These are phyloP conservation scores for Dasypus novemcinctus DNA, from an alignment of 2,113 vertebrate genomes.

Conservation along the genomic window DNA sequence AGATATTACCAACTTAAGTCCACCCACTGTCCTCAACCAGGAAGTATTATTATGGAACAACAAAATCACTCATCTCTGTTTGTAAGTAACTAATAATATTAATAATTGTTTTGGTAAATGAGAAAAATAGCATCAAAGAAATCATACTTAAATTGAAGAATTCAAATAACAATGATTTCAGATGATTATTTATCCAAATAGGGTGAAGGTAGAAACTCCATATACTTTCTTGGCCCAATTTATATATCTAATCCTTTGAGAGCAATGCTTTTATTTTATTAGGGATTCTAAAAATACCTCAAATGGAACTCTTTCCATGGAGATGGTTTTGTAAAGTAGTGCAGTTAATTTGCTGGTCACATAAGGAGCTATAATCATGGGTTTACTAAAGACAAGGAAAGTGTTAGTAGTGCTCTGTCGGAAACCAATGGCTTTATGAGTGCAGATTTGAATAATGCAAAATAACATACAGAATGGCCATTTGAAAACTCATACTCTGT, in stretches of 20 bases:
- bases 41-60: background rate
- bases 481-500: background rate
- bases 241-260: constrained; percentile 49
- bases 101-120: constrained; percentile 16
- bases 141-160: background rate
- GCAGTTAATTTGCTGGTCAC: constrained; percentile 50
- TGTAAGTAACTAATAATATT: background rate
- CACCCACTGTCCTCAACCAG: background rate
- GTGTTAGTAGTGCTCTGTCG: constrained; percentile 46
- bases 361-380: constrained; percentile 28
- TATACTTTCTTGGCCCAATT: background rate
- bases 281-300: constrained; percentile 62
- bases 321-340: background rate
- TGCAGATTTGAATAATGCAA: constrained; percentile 44
- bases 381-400: constrained; percentile 51
- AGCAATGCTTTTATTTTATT: constrained; percentile 30
- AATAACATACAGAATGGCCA: background rate
- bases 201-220: constrained; percentile 3
- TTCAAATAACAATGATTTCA: background rate
- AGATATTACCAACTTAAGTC: background rate
- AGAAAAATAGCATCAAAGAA: background rate
- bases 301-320: background rate
- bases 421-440: background rate
- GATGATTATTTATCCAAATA: background rate
- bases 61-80: background rate